Conservation (phyloP, 2,113 vertebrate species). For the Orcinus orca region DNA sequence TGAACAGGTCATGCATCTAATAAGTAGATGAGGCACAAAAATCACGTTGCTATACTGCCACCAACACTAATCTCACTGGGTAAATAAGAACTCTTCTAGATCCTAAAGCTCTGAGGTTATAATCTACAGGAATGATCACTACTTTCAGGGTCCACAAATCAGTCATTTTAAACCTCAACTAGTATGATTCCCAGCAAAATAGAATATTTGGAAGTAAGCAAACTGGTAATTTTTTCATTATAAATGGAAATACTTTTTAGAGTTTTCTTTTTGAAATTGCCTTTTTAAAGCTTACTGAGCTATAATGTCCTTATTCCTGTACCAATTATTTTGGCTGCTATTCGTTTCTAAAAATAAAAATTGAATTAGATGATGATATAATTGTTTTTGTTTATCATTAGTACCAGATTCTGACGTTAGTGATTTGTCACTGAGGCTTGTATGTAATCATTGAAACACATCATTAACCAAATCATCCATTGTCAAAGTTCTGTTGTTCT, state of each 20-base stretch:
- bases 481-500: neutral
- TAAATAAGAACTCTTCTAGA: slow-evolving; percentile 5
- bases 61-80: neutral
- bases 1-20: neutral
- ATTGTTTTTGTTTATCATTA: neutral
- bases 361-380: neutral
- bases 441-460: neutral
- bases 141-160: neutral
- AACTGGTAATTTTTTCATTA: slow-evolving; percentile 6
- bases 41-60: neutral
- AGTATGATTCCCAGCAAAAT: neutral
- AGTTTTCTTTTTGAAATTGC: slow-evolving; percentile 9
- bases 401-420: slow-evolving; percentile 34
- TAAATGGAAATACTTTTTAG: neutral
- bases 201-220: slow-evolving; percentile 20
- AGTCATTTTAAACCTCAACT: neutral
- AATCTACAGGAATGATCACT: neutral
- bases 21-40: neutral
- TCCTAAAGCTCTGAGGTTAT: neutral
- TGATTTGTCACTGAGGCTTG: neutral
- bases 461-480: neutral
- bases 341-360: neutral
- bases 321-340: neutral
- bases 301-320: neutral
- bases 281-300: neutral